Percentiles rank a stretch among this genome's conserved stretches.
These are phyloP conservation scores for Cheilosia soror DNA, from an alignment of 2,888 invertebrate genomes.

Conservation along the genomic window DNA sequence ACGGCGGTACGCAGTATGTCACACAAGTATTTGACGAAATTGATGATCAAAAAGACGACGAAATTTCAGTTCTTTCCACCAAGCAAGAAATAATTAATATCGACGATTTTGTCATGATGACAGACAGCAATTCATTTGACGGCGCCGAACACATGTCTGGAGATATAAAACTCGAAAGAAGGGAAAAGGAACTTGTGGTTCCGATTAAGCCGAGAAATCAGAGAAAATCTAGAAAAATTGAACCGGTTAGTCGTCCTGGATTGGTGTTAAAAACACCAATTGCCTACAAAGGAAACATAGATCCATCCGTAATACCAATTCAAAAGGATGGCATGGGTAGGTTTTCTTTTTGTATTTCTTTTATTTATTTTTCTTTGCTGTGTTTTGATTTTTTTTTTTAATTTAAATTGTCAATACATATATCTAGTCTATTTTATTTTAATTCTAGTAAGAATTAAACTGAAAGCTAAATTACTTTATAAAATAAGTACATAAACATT, in stretches of 20 bases:
- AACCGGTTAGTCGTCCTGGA: conserved; percentile 90
- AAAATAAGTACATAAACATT: too few relatives aligned
- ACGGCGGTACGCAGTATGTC: conserved; percentile 73
- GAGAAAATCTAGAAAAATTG: conserved; percentile 86
- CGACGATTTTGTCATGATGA: conserved; percentile 83
- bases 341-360: conserved; percentile 79
- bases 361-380: conserved; percentile 47
- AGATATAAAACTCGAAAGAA: conserved; percentile 77
- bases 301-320: conserved; percentile 93
- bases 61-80: conserved; percentile 79
- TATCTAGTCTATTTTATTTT: too few relatives aligned
- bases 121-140: conserved; percentile 83
- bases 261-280: conserved; percentile 90
- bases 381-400: conserved; percentile 53
- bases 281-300: conserved; percentile 91
- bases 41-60: conserved; percentile 76
- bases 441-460: neutral
- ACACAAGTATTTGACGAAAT: conserved; percentile 76
- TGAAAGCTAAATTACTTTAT: neutral
- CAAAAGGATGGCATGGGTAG: conserved; percentile 95
- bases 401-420: neutral
- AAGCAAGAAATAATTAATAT: conserved; percentile 83
- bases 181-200: conserved; percentile 51
- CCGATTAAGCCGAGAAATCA: conserved; percentile 78
- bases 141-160: conserved; percentile 81